Percentiles rank a stretch among this genome's conserved stretches.
phyloP scores from a whole-genome alignment of 2,888 invertebrate species.

The Callinectes sapidus region DNA sequence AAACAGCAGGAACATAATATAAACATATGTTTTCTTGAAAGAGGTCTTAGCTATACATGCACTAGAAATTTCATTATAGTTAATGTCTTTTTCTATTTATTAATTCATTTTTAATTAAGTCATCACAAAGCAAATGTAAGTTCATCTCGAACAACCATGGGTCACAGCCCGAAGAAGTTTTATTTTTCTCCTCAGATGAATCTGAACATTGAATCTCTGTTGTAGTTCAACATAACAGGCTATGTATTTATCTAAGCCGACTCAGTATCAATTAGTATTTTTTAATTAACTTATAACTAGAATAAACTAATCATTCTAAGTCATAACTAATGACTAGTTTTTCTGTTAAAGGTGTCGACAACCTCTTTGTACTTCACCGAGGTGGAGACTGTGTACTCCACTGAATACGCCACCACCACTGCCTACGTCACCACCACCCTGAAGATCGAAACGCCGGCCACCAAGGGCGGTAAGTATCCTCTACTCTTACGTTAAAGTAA shows the following conservation, averaged over 20 bases:
- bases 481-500: not conserved
- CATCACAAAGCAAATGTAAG: not conserved
- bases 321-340: not conserved
- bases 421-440: slow-evolving; percentile 16
- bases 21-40: not conserved
- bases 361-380: slow-evolving; percentile 2
- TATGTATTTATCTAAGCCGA: not conserved
- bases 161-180: not conserved
- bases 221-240: not conserved
- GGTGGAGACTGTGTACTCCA: slow-evolving; percentile 11
- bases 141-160: too few relatives aligned
- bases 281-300: not conserved
- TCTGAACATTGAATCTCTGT: not conserved
- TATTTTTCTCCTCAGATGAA: not conserved
- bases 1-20: not conserved
- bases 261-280: not conserved
- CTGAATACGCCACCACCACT: not conserved
- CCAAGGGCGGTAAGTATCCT: slow-evolving; percentile 20
- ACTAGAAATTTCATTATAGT: not conserved
- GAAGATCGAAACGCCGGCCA: not conserved
- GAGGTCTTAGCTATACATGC: not conserved
- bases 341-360: not conserved
- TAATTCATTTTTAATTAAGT: not conserved
- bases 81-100: not conserved
- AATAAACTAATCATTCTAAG: not conserved